Evolutionary conservation across 2,113 vertebrate species (phyloP), one percentile per base, ranked within the genome.

Genomic region (Trematocara nigrifrons): DNA sequence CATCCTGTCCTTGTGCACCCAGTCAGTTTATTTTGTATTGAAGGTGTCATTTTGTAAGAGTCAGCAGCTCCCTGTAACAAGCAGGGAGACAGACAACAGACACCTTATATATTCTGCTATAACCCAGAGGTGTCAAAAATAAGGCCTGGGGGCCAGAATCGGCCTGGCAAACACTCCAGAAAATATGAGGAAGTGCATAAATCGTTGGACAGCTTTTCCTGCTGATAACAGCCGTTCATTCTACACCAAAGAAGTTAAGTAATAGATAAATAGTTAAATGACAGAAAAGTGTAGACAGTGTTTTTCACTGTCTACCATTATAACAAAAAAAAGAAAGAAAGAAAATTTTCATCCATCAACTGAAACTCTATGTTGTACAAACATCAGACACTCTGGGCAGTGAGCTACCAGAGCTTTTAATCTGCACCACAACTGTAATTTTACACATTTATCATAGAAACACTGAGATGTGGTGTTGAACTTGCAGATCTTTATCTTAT

Each of bases 11-110:
- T 61, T 6, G 2, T 61, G 57, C 31, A 64, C 31, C 31, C 31
- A n/a, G 1, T 64, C 6, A 0, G 59, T 35, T 64, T 64, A 0
- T 35, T 64, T 64, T 35, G 57, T 7, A 61, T 35, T 35, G 57
- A 61, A 35, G 57, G 31, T 35, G 9, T 61, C 8, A 61, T 61
- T 35, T n/a, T 29, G 26, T 51, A 51, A 51, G 18, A 5, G 49
- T 51, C 7, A 51, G 49, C 49, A n/a, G 7, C 7, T 51, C 49
- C 49, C 49, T 22, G 52, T n/a, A 61, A 35, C 57, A 61, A 33
- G 29, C 57, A 59, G 56, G 57, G 29, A 18, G 29, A 10, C 29
- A 33, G 54, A 57, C 54, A 57, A 57, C 26, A 57, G 29, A 33
- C 57, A 61, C 15, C 29, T 33, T 61, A 18, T 18, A 61, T 35